A percentile compares a stretch with the other conserved stretches of the same genome.
Evolutionary conservation across 2,888 invertebrate species (phyloP).

Genomic region (Encarsia formosa): DNA sequence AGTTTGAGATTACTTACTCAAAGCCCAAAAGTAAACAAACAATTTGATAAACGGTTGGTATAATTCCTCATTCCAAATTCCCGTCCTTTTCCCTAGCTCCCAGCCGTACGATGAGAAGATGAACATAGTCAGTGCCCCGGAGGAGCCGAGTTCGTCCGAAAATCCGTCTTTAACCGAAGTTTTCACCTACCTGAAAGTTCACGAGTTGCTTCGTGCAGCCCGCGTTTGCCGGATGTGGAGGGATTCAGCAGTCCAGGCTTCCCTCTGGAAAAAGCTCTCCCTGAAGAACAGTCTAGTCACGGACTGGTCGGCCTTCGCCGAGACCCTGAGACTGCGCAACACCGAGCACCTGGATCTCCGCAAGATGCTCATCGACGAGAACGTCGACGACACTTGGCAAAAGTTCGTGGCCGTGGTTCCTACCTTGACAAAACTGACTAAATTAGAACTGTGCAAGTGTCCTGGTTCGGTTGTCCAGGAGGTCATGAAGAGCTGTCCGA

Average conservation of each 20-base stretch:
- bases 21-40: too few relatives aligned
- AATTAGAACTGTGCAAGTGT: constrained; percentile 68
- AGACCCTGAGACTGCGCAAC: constrained; percentile 65
- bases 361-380: constrained; percentile 71
- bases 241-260: constrained; percentile 66
- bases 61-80: too few relatives aligned
- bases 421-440: constrained; percentile 59
- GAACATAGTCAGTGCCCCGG: too few relatives aligned
- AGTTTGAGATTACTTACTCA: too few relatives aligned
- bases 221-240: constrained; percentile 76
- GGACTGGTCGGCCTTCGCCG: constrained; percentile 73
- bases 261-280: constrained; percentile 74
- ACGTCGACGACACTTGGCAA: constrained; percentile 66
- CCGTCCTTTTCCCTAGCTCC: too few relatives aligned
- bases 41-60: too few relatives aligned
- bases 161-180: constrained; percentile 56
- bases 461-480: constrained; percentile 68
- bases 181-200: constrained; percentile 76
- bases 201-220: constrained; percentile 71
- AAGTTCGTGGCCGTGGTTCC: constrained; percentile 66
- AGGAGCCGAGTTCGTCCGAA: constrained; percentile 48
- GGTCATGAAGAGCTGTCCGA: constrained; percentile 61
- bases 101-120: too few relatives aligned
- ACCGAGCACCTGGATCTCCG: constrained; percentile 76
- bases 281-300: constrained; percentile 78